A percentile compares a stretch with the other conserved stretches of the same genome.
Conservation (phyloP, 2,888 invertebrate genomes). For the Tachina fera region DNA sequence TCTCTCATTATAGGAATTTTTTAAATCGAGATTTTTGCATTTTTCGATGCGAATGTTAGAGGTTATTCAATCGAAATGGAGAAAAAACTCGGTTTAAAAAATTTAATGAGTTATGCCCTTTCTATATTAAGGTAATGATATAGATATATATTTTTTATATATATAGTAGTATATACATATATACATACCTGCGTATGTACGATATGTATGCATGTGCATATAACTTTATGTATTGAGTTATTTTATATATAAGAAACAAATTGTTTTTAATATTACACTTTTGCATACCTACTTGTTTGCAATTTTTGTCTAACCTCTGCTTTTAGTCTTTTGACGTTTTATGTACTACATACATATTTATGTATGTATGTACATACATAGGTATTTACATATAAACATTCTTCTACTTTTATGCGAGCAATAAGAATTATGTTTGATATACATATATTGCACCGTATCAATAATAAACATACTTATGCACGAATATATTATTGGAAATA, state of each 20-base stretch:
- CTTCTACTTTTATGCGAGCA: conserved; percentile 65
- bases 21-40: no score
- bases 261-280: conserved; percentile 59
- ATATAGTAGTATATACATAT: neutral
- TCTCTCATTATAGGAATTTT: no score
- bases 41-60: no score
- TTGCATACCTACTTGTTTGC: conserved; percentile 58
- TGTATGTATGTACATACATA: conserved; percentile 14
- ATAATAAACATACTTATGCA: conserved; percentile 59
- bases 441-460: conserved; percentile 42
- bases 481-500: conserved; percentile 45
- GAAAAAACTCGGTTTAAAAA: neutral
- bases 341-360: conserved; percentile 33
- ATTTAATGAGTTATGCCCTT: no score
- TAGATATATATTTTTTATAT: conserved; percentile 8
- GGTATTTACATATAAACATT: conserved; percentile 69
- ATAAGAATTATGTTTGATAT: conserved; percentile 59
- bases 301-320: conserved; percentile 64
- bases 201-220: neutral
- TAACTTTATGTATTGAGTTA: conserved; percentile 41
- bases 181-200: conserved; percentile 3
- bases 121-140: conserved; percentile 27
- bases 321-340: conserved; percentile 63
- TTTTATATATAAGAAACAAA: conserved; percentile 57
- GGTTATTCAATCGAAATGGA: no score